Percentiles rank a stretch among this genome's conserved stretches.
Evolutionary conservation across 2,888 invertebrate genomes (phyloP).

Genomic region (Agrochola litura): DNA sequence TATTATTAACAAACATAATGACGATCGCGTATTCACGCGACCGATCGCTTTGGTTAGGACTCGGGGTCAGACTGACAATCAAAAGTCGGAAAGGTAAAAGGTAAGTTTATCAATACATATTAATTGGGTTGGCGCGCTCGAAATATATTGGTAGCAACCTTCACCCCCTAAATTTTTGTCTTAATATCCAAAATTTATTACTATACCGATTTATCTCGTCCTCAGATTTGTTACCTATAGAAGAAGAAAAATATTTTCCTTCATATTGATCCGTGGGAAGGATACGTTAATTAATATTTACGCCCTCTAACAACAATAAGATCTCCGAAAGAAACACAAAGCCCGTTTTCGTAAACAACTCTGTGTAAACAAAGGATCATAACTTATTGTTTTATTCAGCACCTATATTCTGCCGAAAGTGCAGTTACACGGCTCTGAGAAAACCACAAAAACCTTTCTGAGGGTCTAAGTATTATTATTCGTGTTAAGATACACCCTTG

Average conservation of each 20-base stretch:
- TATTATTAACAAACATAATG: too few species aligned
- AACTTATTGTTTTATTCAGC: constrained; percentile 34
- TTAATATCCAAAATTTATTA: too few species aligned
- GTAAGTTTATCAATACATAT: too few species aligned
- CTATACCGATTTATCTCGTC: neutral
- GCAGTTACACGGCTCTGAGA: constrained; percentile 43
- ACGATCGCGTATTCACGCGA: too few species aligned
- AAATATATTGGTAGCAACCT: too few species aligned
- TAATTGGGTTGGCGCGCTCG: too few species aligned
- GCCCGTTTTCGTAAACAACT: constrained; percentile 17
- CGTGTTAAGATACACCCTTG: constrained; percentile 57
- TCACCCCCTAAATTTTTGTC: too few species aligned
- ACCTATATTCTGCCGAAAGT: constrained; percentile 31
- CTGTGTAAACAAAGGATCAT: constrained; percentile 17
- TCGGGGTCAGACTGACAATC: too few species aligned
- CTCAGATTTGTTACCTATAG: neutral
- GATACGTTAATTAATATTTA: constrained; percentile 27
- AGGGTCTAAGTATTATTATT: constrained; percentile 56
- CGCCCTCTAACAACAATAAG: neutral
- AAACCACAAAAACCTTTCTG: constrained; percentile 48
- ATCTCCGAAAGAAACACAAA: neutral
- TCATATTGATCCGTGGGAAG: neutral
- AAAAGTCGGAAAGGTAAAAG: too few species aligned
- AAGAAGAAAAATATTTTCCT: neutral
- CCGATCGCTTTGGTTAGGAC: too few species aligned